Evolutionary conservation across 2,888 invertebrate species (phyloP), one percentile per base, ranked within the genome.

Genomic region (Drosophila mulleri): DNA sequence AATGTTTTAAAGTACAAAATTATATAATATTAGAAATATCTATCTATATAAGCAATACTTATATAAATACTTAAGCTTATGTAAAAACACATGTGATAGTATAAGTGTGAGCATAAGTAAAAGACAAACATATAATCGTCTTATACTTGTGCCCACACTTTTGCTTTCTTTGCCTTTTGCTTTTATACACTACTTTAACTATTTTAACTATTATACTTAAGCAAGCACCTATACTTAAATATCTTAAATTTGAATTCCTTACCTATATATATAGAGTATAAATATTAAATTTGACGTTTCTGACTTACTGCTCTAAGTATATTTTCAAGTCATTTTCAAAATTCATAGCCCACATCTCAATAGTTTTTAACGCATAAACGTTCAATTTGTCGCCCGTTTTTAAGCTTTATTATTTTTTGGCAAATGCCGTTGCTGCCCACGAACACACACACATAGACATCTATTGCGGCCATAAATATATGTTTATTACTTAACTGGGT

Each of bases 401-500:
- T 47, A 29, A 47, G 32, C n/a, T 64, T 50, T 59, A 61, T 41
- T 65, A 35, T 76, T 60, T 54, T 77, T 78, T 78, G 78, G 59
- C 71, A 75, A 72, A 57, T 71, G 48, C 65, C 72, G 62, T 59
- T 52, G 62, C 71, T 45, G 32, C 56, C 56, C 37, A 57, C 66
- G 75, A 23, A 35, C 20, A 16, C 35, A 4, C 20, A 14, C 50
- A 11, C 20, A 48, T 16, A 26, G 3, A 41, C 68, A 56, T 29
- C 29, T 29, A 72, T 76, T 69, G 78, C 72, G 58, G 67, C 53
- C 62, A 41, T 72, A 76, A 76, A 77, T 81, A 75, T 63, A 73
- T 69, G 54, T 73, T 67, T 66, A 83, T 67, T 66, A 74, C 70
- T 71, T 65, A 73, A 81, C 71, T 86, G 67, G 79, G 82, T 78